Base-by-base conservation (phyloP, 1,140 invertebrate genomes). In the Helicoverpa zea region DNA sequence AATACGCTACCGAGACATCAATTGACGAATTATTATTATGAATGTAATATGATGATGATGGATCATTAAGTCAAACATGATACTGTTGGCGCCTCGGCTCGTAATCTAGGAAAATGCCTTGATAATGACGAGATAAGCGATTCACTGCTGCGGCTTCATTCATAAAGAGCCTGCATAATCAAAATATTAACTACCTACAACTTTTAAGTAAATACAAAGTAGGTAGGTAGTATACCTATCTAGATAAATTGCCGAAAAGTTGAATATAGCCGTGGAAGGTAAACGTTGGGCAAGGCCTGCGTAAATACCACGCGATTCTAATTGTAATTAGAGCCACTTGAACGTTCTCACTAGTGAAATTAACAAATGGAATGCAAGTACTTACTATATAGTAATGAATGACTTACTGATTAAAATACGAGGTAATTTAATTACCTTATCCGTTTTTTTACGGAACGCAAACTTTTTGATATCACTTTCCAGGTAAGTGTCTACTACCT, bases 251-350 rank as follows among this genome's bases (percentile, higher is more conserved):
- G 58, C 12, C 4, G 13, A 29, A 29, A 61, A 12, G 11, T 13
- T 0, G 3, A 51, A 11, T 49, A 49, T 49, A 12, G 13, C 47
- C 64, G 43, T 68, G 0, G 43, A 47, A 68, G 43, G 43, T 3
- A 68, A 68, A 49, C 43, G 64, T 68, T 68, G 18, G 30, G 43
- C 43, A 68, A 68, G 64, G 43, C 43, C 18, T 66, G 64, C n/a
- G 64, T 68, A 68, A 49, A 68, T 51, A 68, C 64, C 64, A 49
- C 64, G 64, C 64, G 64, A 49, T 16, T 49, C 58, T 61, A 61
- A 68, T 68, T 49, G 63, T 11, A 66, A 66, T 47, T 49, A 23
- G 35, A 66, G 43, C 16, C 64, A 68, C 16, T 68, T 23, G 64
- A 49, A 68, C 18, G 18, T 49, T 47, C 43, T 43, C 35, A 66